Percentiles rank a stretch among this genome's conserved stretches.
phyloP scores from a whole-genome alignment of 2,888 invertebrate genomes.

The Ornithoptera alexandrae region DNA sequence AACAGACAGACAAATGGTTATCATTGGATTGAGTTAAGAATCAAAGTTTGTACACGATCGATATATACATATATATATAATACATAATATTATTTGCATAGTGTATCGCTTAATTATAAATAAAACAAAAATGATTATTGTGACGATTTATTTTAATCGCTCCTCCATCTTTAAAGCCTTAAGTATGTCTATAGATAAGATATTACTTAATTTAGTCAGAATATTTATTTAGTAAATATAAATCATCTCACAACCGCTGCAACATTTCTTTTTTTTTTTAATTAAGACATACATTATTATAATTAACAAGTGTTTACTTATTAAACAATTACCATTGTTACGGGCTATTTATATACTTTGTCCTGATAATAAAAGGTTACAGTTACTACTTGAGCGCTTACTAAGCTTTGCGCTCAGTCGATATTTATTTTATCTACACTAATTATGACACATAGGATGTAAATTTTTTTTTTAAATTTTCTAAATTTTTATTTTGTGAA shows the following conservation, averaged over 20 bases:
- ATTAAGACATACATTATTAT: constrained; percentile 35
- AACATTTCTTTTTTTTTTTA: constrained; percentile 61
- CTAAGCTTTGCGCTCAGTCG: constrained; percentile 9
- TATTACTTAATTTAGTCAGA: constrained; percentile 78
- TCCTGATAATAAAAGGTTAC: not conserved
- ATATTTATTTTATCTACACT: constrained; percentile 38
- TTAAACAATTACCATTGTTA: no score
- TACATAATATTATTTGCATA: constrained; percentile 7
- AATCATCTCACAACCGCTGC: constrained; percentile 79
- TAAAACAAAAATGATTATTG: constrained; percentile 41
- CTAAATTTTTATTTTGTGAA: not conserved
- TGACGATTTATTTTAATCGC: constrained; percentile 75
- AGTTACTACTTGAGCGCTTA: constrained; percentile 22
- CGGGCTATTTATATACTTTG: no score
- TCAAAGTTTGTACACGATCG: not conserved
- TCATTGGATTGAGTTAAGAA: constrained; percentile 11
- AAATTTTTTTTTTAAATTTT: no score
- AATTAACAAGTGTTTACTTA: not conserved
- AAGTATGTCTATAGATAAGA: constrained; percentile 75
- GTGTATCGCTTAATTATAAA: constrained; percentile 30
- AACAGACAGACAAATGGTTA: not conserved
- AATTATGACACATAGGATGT: not conserved
- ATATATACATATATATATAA: not conserved
- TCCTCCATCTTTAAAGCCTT: constrained; percentile 65
- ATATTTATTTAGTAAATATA: constrained; percentile 70